phyloP scores from a whole-genome alignment of 2,888 invertebrate genomes.

The Sclerodermus sp. region DNA sequence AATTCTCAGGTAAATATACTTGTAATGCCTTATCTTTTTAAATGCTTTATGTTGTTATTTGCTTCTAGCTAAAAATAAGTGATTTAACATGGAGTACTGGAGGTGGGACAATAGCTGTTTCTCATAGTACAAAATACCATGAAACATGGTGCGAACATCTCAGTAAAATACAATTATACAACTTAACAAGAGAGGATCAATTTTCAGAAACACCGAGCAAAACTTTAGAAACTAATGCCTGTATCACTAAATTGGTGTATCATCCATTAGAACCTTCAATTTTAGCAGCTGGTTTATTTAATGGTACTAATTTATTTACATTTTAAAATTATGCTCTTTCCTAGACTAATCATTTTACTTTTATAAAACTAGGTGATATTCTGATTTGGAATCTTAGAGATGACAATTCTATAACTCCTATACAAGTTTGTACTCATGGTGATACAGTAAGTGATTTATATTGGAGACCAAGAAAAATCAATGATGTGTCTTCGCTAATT shows the following conservation, averaged over 20 bases:
- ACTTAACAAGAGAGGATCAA: constrained; percentile 40
- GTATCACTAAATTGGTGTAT: constrained; percentile 57
- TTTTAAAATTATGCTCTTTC: constrained; percentile 1
- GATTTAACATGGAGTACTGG: constrained; percentile 48
- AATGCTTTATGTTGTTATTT: neutral
- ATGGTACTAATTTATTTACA: constrained; percentile 35
- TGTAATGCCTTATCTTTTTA: neutral
- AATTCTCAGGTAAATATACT: constrained; percentile 33
- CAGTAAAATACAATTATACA: constrained; percentile 46
- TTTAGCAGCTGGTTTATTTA: constrained; percentile 58
- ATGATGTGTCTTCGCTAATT: constrained; percentile 40
- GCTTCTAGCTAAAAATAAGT: constrained; percentile 39
- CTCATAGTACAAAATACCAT: constrained; percentile 40
- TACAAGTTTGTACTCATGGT: constrained; percentile 42
- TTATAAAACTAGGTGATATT: constrained; percentile 42
- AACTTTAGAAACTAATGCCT: constrained; percentile 51
- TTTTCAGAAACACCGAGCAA: constrained; percentile 35
- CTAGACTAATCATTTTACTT: constrained; percentile 2
- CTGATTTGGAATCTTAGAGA: constrained; percentile 52
- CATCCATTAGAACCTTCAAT: constrained; percentile 60
- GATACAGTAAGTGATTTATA: constrained; percentile 46
- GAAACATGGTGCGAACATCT: constrained; percentile 51
- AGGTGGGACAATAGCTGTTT: constrained; percentile 47
- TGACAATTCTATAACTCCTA: constrained; percentile 36
- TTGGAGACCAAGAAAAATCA: constrained; percentile 43